Percentiles rank a stretch among this genome's conserved stretches.
Evolutionary conservation across 2,888 invertebrate genomes (phyloP).

Genomic region (Lymantria monacha): DNA sequence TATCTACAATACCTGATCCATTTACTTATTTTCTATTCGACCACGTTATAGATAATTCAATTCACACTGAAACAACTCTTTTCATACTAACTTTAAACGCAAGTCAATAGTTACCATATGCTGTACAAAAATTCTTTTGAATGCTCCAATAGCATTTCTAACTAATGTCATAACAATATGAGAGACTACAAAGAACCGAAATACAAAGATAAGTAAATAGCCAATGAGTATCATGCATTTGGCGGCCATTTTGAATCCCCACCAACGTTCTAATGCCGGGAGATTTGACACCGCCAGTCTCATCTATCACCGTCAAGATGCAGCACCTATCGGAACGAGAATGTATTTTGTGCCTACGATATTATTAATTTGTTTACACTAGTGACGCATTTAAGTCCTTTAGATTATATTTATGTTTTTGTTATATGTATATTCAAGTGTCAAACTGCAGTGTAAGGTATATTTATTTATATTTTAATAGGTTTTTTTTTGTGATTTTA

Average conservation of each 20-base stretch:
- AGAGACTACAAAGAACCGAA: constrained; percentile 15
- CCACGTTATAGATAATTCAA: too few species aligned
- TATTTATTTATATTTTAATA: too few species aligned
- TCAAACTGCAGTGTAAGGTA: too few species aligned
- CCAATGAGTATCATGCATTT: constrained; percentile 42
- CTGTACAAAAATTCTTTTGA: neutral
- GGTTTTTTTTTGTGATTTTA: too few species aligned
- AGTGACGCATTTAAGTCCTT: too few species aligned
- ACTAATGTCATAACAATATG: constrained; percentile 11
- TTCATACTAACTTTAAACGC: neutral
- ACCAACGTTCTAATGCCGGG: constrained; percentile 31
- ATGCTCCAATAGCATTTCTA: neutral
- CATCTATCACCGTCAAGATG: constrained; percentile 50
- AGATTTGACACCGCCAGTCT: constrained; percentile 37
- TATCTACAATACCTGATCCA: too few species aligned
- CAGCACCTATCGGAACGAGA: constrained; percentile 21
- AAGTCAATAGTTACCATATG: neutral
- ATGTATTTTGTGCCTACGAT: neutral
- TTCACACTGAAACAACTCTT: too few species aligned
- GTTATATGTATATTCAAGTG: too few species aligned
- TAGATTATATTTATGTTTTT: too few species aligned
- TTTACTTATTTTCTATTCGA: too few species aligned
- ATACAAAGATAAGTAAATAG: neutral
- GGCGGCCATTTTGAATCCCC: constrained; percentile 62
- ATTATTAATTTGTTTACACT: neutral